These are phyloP conservation scores for Exaiptasia diaphana DNA, from an alignment of 64 coral and sea anemone species.

Conservation along the genomic window DNA sequence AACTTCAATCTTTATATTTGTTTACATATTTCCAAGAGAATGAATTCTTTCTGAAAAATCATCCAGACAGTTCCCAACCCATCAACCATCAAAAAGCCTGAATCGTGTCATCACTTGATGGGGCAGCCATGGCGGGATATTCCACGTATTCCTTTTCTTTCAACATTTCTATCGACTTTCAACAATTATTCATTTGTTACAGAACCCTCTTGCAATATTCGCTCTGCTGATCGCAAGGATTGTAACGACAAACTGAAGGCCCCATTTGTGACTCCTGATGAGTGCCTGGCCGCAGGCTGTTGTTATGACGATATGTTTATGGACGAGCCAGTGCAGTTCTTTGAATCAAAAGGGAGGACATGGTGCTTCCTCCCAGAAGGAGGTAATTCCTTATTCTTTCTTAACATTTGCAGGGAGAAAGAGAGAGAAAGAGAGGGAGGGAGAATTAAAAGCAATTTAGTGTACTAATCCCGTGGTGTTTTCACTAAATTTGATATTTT, in stretches of 20 bases:
- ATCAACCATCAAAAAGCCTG: background rate
- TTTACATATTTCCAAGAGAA: background rate
- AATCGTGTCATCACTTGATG: background rate
- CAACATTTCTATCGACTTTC: background rate
- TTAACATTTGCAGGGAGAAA: background rate
- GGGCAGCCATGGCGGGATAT: no score
- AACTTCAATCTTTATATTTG: no score
- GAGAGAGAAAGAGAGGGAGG: background rate
- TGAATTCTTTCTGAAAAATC: background rate
- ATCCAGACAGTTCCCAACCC: background rate
- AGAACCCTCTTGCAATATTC: conserved; percentile 63
- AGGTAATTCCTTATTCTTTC: background rate
- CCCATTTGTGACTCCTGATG: conserved; percentile 64
- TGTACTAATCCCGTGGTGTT: background rate
- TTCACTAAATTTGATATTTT: no score
- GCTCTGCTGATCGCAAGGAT: conserved; percentile 43
- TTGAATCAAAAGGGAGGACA: conserved; percentile 6
- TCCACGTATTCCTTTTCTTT: background rate
- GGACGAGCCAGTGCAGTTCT: conserved; percentile 47
- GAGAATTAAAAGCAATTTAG: background rate
- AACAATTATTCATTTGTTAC: background rate
- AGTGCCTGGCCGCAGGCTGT: conserved; percentile 64
- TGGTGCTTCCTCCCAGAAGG: conserved; percentile 59
- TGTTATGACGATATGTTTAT: conserved; percentile 96
- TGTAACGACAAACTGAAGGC: conserved; percentile 56